A percentile compares a stretch with the other conserved stretches of the same genome.
Evolutionary conservation across 30 jellyfish, hydroid and myxozoan genomes (phyloP).

Genomic region (Rhopilema esculentum): DNA sequence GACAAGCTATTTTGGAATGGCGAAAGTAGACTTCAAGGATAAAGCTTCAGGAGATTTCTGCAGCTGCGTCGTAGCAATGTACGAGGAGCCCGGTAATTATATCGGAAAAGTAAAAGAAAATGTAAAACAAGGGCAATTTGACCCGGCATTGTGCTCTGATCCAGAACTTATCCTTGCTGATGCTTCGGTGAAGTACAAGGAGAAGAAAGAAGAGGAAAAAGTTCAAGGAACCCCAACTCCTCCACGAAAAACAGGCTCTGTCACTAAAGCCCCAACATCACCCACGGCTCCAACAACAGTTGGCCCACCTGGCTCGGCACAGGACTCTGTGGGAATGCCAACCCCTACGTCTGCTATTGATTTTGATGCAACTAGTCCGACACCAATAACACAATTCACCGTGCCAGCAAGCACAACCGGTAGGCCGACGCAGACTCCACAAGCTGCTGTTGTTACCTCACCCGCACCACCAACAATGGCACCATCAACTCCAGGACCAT

Average conservation of each 20-base stretch:
- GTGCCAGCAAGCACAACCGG: background rate
- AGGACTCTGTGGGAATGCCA: slow-evolving; percentile 38
- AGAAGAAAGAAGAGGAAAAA: background rate
- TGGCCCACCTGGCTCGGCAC: slow-evolving; percentile 42
- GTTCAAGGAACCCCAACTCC: slow-evolving; percentile 4
- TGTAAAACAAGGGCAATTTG: slow-evolving; percentile 70
- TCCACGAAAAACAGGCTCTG: background rate
- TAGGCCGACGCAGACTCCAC: background rate
- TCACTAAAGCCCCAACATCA: slow-evolving; percentile 22
- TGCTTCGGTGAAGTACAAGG: slow-evolving; percentile 20
- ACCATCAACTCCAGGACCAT: background rate
- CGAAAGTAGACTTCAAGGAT: slow-evolving; percentile 44
- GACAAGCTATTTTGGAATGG: slow-evolving; percentile 64
- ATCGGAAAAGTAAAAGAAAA: slow-evolving; percentile 65
- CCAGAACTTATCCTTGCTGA: slow-evolving; percentile 28
- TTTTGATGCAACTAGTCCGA: slow-evolving; percentile 36
- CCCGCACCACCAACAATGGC: background rate
- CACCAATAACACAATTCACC: slow-evolving; percentile 36
- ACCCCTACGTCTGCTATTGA: slow-evolving; percentile 29
- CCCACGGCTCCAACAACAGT: slow-evolving; percentile 35
- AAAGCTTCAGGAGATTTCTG: slow-evolving; percentile 53
- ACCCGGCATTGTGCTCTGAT: slow-evolving; percentile 50
- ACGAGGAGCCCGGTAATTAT: slow-evolving; percentile 62
- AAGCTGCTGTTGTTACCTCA: background rate
- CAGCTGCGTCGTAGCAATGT: slow-evolving; percentile 64